Evolutionary conservation across 2,888 invertebrate species (phyloP), one percentile per base, ranked within the genome.

Genomic region (Lamellibrachia satsuma): DNA sequence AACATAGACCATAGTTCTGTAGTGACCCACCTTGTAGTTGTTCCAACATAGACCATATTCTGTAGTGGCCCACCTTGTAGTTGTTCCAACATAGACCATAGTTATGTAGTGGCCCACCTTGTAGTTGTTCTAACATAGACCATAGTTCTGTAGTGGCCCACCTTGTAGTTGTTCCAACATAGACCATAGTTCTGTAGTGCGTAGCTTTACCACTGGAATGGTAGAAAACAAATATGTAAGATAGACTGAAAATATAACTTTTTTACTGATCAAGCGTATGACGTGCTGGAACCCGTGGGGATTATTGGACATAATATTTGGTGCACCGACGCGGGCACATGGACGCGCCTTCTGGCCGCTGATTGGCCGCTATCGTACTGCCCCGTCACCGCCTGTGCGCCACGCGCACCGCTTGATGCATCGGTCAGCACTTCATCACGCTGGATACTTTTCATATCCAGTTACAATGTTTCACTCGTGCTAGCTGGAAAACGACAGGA

Each of bases 401-500:
- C n/a, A 22, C 75, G 11, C 75, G 22, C 75, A 22, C 22, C 3
- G 2, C 22, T 22, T 75, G 75, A 75, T 75, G 6, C 22, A 75
- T 75, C 75, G 75, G 22, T 75, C 75, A 75, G 75, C 75, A 75
- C 75, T 75, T 75, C 15, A 75, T 75, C 75, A 75, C 22, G 15
- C 75, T 6, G n/a, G 6, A 15, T 15, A 75, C 75, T 75, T 75
- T 22, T 75, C n/a, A 75, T 75, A 22, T 75, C 75, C 75, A n/a
- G 75, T 75, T 75, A 75, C 75, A 75, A 75, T 75, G 75, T 75
- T 75, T 22, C 75, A n/a, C 75, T 75, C 75, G 75, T 75, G 75
- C 22, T 75, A 15, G 75, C 75, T 0, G 22, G 75, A 75, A 75
- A 22, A 75, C 22, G 75, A 75, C 22, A 22, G 15, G 3, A 22